Base-by-base conservation (phyloP, 2,113 vertebrate genomes). In the Xenopus borealis region DNA sequence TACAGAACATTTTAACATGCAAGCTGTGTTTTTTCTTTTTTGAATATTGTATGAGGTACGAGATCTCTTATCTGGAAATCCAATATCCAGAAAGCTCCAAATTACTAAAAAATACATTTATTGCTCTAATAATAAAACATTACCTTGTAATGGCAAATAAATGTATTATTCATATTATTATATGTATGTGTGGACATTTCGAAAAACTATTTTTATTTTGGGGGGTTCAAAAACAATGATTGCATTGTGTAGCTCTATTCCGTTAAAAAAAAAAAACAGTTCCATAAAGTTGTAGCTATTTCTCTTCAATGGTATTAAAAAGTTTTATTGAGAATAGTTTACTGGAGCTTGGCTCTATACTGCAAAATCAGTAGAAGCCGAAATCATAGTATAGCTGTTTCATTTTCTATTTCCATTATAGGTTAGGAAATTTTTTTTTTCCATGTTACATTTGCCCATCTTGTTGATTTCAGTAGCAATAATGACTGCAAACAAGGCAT, bases 121-220 rank as follows among this genome's bases (percentile, higher is more conserved):
- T n/a, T n/a, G n/a, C n/a, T n/a, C n/a, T n/a, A n/a, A n/a, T n/a
- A n/a, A n/a, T n/a, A n/a, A n/a, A n/a, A n/a, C n/a, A n/a, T n/a
- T n/a, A n/a, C n/a, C n/a, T n/a, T n/a, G n/a, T n/a, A n/a, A n/a
- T n/a, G n/a, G n/a, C n/a, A n/a, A n/a, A n/a, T n/a, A n/a, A n/a
- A n/a, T n/a, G n/a, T n/a, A n/a, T n/a, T n/a, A n/a, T n/a, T n/a
- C n/a, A n/a, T n/a, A n/a, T n/a, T n/a, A n/a, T n/a, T n/a, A n/a
- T n/a, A n/a, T n/a, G n/a, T n/a, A n/a, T n/a, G n/a, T n/a, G n/a
- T n/a, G n/a, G n/a, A n/a, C n/a, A n/a, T n/a, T n/a, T n/a, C n/a
- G n/a, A n/a, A n/a, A 33, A 33, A 33, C 3, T 7, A 33, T 3
- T 79, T 61, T 78, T 81, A 79, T 76, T 69, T 82, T 33, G 3